Base-by-base conservation (phyloP, 2,113 vertebrate genomes). In the Periophthalmodon schlosseri region DNA sequence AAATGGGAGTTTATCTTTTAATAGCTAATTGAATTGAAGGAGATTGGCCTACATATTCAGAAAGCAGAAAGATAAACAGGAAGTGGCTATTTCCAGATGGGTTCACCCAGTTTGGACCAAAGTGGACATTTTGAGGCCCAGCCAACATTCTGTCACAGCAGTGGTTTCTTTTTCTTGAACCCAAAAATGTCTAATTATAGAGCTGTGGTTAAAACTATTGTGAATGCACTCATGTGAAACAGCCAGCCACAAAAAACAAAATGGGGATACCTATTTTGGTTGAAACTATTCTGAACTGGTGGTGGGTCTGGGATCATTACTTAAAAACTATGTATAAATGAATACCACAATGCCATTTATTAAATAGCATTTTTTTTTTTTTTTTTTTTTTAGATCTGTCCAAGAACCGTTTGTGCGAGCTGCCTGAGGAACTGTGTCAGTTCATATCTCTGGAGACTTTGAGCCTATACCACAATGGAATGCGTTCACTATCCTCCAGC, bases 391-490 rank as follows among this genome's bases (percentile, higher is more conserved):
- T 85, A 98, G 97, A 97, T 87, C 86, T 98, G 69, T 97, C 96
- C 0, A 94, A 95, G 89, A 98, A 98, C 89, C 95, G 96, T 0
- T 94, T 98, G 44, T 95, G 95, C n/a, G 96, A 97, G 88, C 91
- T 97, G n/a, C 96, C 97, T 0, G 95, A 96, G 79, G 96, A 96
- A 49, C 91, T 96, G 0, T 96, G 96, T 79, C 95, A 95, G 75
- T 93, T 97, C 86, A 93, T 96, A 77, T 95, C 96, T 56, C 87
- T 98, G 91, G 97, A 98, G 84, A 95, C 95, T 0, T 94, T 98
- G 82, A 96, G 94, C 83, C 92, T 98, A n/a, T 96, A 97, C 84
- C 96, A 98, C 92, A 98, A 98, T 93, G 96, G 97, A 73, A 93
- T 97, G 87, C 94, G 96, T 77, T 94, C 92, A 39, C 86, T 97